Evolutionary conservation across 2,113 vertebrate species (phyloP).

Genomic region (Elanoides forficatus): DNA sequence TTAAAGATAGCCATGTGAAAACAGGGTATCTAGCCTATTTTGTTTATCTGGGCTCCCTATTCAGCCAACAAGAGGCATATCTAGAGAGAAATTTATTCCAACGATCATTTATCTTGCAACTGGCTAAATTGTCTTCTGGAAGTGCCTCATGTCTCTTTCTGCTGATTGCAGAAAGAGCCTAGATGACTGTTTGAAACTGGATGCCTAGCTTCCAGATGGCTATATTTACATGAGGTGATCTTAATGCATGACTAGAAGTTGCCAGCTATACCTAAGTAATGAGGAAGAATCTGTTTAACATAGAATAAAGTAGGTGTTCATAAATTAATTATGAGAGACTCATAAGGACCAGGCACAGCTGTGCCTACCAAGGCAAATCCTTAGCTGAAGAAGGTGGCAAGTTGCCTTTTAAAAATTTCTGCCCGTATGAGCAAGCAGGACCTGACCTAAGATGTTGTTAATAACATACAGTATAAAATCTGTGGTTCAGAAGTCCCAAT

Average conservation of each 20-base stretch:
- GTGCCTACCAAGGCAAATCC: not conserved
- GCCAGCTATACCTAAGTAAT: slow-evolving; percentile 10
- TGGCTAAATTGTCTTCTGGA: not conserved
- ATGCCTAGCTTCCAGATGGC: not conserved
- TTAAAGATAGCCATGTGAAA: not conserved
- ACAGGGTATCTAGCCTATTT: not conserved
- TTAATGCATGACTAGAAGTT: not conserved
- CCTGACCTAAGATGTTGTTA: not conserved
- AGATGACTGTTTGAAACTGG: not conserved
- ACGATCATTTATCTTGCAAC: not conserved
- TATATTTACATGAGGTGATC: slow-evolving; percentile 11
- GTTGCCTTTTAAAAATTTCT: not conserved
- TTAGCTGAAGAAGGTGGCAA: not conserved
- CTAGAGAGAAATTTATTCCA: not conserved
- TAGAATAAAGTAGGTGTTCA: not conserved
- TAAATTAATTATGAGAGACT: slow-evolving; percentile 19
- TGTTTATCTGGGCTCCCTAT: not conserved
- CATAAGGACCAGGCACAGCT: not conserved
- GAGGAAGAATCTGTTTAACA: slow-evolving; percentile 19
- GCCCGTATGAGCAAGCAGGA: not conserved
- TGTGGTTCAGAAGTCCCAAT: not conserved
- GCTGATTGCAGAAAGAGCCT: not conserved
- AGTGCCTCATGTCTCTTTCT: not conserved
- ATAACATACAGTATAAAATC: not conserved
- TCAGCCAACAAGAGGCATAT: not conserved